Conservation (phyloP, 2,797 vertebrate species). For the Anguilla anguilla region DNA sequence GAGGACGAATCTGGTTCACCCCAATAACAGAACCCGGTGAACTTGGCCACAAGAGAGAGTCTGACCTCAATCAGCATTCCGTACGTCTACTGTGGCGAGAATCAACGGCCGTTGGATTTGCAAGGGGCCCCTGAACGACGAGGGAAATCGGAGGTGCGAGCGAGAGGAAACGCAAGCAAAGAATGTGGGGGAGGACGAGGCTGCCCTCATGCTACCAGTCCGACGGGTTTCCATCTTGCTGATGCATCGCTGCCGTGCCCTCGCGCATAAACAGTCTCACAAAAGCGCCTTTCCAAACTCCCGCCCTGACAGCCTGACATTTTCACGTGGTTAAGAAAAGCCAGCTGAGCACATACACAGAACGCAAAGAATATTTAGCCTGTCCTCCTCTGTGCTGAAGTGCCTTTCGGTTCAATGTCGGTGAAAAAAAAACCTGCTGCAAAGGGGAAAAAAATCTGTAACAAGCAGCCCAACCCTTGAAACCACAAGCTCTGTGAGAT, state of each 20-base stretch:
- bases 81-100: not conserved
- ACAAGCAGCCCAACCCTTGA: not conserved
- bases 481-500: not conserved
- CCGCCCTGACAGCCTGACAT: not conserved
- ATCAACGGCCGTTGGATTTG: not conserved
- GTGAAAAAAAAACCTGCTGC: not conserved
- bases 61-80: not conserved
- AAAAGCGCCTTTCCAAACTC: not conserved
- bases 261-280: not conserved
- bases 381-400: not conserved
- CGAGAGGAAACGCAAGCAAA: not conserved
- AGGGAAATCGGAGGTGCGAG: not conserved
- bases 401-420: not conserved
- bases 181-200: not conserved
- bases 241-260: not conserved
- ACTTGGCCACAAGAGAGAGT: not conserved
- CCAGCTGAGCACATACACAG: not conserved
- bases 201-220: slow-evolving; percentile 15
- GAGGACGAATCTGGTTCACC: not conserved
- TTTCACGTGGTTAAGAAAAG: not conserved
- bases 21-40: not conserved
- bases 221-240: not conserved
- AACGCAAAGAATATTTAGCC: not conserved
- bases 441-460: not conserved
- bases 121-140: not conserved